Evolutionary conservation across 2,113 vertebrate genomes (phyloP).

Genomic region (Hepsetus odoe): DNA sequence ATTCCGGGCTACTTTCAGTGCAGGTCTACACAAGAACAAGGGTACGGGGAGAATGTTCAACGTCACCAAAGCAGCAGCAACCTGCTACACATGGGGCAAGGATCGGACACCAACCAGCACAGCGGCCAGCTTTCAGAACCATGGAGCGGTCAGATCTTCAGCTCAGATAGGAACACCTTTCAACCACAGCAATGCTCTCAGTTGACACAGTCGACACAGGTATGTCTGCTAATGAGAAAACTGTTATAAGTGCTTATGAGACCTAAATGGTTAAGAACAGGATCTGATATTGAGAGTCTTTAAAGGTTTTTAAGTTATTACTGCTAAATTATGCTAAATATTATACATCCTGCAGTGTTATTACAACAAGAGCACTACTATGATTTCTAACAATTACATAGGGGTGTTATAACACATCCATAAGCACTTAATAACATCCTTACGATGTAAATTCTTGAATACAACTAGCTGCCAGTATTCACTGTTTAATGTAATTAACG

Average conservation of each 20-base stretch:
- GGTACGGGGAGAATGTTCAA: conserved; percentile 42
- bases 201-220: conserved; percentile 68
- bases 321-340: too few relatives aligned
- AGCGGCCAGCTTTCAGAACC: conserved; percentile 45
- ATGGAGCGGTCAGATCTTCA: conserved; percentile 54
- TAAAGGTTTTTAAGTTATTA: too few relatives aligned
- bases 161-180: conserved; percentile 48
- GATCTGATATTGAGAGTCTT: too few relatives aligned
- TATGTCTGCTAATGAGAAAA: conserved; percentile 45
- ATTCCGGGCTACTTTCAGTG: conserved; percentile 68
- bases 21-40: conserved; percentile 48
- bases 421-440: too few relatives aligned
- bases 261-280: not conserved
- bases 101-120: conserved; percentile 55
- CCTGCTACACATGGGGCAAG: conserved; percentile 60
- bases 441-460: too few relatives aligned
- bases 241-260: too few relatives aligned
- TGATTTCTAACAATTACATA: too few relatives aligned
- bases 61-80: conserved; percentile 55
- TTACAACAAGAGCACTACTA: not conserved
- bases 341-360: too few relatives aligned
- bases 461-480: too few relatives aligned
- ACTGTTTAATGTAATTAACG: too few relatives aligned
- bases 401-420: too few relatives aligned
- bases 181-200: conserved; percentile 61